Evolutionary conservation across 2,797 vertebrate genomes (phyloP).

Genomic region (Dendrocincla fuliginosa): DNA sequence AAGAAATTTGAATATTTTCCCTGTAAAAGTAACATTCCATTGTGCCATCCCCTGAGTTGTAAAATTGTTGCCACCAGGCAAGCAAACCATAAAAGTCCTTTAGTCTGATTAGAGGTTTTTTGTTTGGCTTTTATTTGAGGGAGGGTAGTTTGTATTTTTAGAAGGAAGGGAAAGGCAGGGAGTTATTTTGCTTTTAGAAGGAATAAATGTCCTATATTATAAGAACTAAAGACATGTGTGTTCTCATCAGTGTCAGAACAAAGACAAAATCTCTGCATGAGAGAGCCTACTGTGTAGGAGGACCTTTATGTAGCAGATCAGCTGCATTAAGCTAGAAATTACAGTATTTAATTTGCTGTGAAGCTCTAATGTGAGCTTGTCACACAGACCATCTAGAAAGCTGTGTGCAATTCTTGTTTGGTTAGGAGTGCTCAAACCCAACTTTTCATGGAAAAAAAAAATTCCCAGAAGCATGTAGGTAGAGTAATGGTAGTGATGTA

Average conservation of each 20-base stretch:
- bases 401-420: background rate
- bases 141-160: background rate
- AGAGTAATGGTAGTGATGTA: background rate
- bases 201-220: background rate
- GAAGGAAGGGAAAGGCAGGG: background rate
- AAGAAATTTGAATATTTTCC: background rate
- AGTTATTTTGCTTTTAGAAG: conserved; percentile 30
- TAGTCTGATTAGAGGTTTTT: background rate
- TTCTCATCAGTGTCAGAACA: conserved; percentile 29
- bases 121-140: background rate
- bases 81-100: background rate
- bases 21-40: background rate
- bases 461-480: background rate
- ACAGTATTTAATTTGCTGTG: conserved; percentile 19
- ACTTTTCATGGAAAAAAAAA: background rate
- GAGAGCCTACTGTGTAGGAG: conserved; percentile 39
- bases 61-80: background rate
- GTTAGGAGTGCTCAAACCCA: background rate
- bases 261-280: conserved; percentile 32
- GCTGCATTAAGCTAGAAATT: conserved; percentile 50
- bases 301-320: conserved; percentile 31
- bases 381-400: background rate
- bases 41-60: background rate
- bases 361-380: conserved; percentile 41
- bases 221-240: background rate